These are phyloP conservation scores for Magallana nippona DNA, from an alignment of 2,888 invertebrate species.

Conservation along the genomic window DNA sequence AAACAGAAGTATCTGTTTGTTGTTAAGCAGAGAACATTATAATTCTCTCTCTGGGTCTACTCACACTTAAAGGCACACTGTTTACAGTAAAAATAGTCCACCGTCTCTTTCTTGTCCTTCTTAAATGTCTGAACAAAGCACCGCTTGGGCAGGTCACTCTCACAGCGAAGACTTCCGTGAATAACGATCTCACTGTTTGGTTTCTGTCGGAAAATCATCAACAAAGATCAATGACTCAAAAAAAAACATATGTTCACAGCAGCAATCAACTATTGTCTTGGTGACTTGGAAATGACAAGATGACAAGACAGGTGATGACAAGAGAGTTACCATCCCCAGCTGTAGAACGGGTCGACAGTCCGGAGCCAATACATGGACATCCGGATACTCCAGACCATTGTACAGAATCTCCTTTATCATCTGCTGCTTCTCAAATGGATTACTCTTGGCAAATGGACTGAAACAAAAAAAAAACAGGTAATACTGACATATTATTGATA, in stretches of 20 bases:
- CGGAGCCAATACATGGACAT: slow-evolving; percentile 61
- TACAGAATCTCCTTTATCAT: slow-evolving; percentile 61
- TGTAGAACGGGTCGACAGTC: slow-evolving; percentile 67
- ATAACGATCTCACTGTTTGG: slow-evolving; percentile 74
- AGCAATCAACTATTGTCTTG: no score
- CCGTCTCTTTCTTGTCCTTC: slow-evolving; percentile 57
- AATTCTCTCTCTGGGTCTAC: slow-evolving; percentile 38
- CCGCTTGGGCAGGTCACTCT: slow-evolving; percentile 74
- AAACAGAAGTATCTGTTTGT: neutral
- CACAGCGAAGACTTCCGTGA: slow-evolving; percentile 64
- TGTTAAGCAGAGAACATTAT: neutral
- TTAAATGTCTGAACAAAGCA: slow-evolving; percentile 71
- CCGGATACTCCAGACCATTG: slow-evolving; percentile 58
- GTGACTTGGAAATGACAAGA: no score
- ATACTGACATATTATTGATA: no score
- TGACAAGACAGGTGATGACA: neutral
- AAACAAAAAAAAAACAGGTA: slow-evolving; percentile 1
- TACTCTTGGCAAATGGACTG: slow-evolving; percentile 72
- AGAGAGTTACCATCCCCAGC: slow-evolving; percentile 66
- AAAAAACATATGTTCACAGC: no score
- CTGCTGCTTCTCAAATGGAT: slow-evolving; percentile 66
- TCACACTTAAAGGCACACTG: slow-evolving; percentile 75
- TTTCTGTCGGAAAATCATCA: slow-evolving; percentile 59
- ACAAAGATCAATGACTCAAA: no score
- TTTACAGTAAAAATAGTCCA: slow-evolving; percentile 76